A percentile compares a stretch with the other conserved stretches of the same genome.
These are phyloP conservation scores for Platorchestia sp. DNA, from an alignment of 1,140 invertebrate species.

Conservation along the genomic window DNA sequence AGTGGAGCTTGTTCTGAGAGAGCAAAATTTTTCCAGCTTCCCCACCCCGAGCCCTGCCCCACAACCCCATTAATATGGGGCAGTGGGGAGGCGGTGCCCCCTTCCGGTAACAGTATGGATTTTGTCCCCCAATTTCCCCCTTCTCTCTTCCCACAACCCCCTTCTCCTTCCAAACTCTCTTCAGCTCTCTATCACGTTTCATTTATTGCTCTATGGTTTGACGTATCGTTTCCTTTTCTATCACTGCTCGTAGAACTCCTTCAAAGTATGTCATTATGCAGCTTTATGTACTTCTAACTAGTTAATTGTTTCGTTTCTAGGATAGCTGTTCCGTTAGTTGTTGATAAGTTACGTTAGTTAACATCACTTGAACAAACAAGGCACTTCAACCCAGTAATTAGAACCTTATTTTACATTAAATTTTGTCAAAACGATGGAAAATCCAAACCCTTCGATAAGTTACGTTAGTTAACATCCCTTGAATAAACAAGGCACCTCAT, in stretches of 20 bases:
- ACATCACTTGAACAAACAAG: neutral
- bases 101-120: conserved; percentile 6
- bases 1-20: neutral
- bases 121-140: neutral
- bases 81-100: neutral
- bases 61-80: neutral
- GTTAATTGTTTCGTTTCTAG: neutral
- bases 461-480: neutral
- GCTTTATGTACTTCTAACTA: neutral
- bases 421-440: neutral
- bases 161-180: neutral
- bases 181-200: neutral
- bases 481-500: neutral
- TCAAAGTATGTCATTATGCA: neutral
- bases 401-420: neutral
- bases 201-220: no score
- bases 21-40: neutral
- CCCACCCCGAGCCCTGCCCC: neutral
- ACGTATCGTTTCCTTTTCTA: neutral
- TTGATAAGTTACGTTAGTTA: no score
- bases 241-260: neutral
- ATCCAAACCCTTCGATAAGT: neutral
- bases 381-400: neutral
- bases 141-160: neutral
- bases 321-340: neutral